phyloP scores from a whole-genome alignment of 2,113 vertebrate genomes.

The Phalacrocorax aristotelis region DNA sequence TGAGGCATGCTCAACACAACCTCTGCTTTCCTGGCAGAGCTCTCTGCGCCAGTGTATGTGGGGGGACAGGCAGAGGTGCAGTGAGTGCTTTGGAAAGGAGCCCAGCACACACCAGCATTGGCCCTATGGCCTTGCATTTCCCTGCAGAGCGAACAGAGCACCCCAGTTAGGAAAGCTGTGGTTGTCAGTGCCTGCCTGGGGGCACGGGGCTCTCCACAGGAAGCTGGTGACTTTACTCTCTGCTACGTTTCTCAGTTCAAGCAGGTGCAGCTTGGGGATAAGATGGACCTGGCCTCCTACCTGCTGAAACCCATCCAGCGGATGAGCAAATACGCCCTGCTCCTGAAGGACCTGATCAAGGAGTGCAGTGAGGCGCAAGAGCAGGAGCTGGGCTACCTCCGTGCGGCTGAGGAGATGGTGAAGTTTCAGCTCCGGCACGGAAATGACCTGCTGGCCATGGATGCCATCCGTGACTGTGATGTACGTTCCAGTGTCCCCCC shows the following conservation, averaged over 20 bases:
- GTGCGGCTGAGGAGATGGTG: conserved; percentile 89
- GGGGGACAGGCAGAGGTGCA: background rate
- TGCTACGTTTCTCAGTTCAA: conserved; percentile 78
- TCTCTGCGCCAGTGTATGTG: background rate
- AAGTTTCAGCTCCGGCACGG: conserved; percentile 95
- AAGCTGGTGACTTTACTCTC: background rate
- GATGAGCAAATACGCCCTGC: conserved; percentile 94
- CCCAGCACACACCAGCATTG: background rate
- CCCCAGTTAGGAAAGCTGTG: background rate
- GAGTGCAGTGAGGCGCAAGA: conserved; percentile 85
- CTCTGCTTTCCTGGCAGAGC: background rate
- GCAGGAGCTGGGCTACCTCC: conserved; percentile 87
- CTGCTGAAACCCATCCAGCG: conserved; percentile 95
- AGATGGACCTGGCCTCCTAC: conserved; percentile 95
- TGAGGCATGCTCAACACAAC: background rate
- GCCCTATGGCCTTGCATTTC: background rate
- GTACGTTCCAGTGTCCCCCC: conserved; percentile 70
- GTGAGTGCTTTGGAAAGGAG: background rate
- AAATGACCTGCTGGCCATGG: conserved; percentile 96
- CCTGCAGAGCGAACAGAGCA: background rate
- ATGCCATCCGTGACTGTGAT: conserved; percentile 93
- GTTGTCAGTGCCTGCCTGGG: background rate
- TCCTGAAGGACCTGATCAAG: conserved; percentile 93
- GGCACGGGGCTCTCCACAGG: fast-evolving
- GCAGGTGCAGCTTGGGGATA: conserved; percentile 89